phyloP scores from a whole-genome alignment of 1,140 invertebrate genomes.

The Helicoverpa zea region DNA sequence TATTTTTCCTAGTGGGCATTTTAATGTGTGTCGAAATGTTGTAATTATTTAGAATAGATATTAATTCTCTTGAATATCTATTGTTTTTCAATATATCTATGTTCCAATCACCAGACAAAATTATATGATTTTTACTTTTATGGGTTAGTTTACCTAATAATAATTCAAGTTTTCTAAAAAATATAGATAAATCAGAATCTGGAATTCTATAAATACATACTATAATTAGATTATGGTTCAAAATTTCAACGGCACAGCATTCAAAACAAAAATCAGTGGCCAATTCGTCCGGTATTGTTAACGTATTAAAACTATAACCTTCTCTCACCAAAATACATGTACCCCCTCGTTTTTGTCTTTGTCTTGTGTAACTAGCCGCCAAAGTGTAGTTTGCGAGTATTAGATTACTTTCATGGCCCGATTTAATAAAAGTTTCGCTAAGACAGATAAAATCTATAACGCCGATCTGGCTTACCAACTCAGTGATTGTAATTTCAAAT shows the following conservation, averaged over 20 bases:
- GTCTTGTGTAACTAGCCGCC: conserved; percentile 1
- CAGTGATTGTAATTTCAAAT: neutral
- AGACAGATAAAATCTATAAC: conserved; percentile 16
- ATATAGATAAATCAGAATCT: neutral
- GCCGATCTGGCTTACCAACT: neutral
- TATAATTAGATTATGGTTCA: conserved; percentile 1
- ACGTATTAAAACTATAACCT: neutral
- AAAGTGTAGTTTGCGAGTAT: neutral
- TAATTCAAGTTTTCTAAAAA: conserved; percentile 3
- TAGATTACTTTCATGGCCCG: conserved; percentile 1
- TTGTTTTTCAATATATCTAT: neutral
- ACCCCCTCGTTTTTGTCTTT: neutral
- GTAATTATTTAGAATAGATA: conserved; percentile 6
- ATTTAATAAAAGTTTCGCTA: conserved; percentile 19
- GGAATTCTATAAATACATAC: conserved; percentile 16
- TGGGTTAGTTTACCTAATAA: neutral
- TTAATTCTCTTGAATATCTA: neutral
- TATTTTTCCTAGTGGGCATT: neutral
- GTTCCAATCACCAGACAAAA: conserved; percentile 1
- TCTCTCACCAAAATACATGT: conserved; percentile 20
- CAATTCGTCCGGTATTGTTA: neutral
- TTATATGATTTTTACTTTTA: neutral
- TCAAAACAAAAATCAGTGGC: conserved; percentile 1
- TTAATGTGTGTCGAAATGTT: neutral
- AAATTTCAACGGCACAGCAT: conserved; percentile 4